Evolutionary conservation across 2,113 vertebrate genomes (phyloP).

Genomic region (Anthoscopus minutus): DNA sequence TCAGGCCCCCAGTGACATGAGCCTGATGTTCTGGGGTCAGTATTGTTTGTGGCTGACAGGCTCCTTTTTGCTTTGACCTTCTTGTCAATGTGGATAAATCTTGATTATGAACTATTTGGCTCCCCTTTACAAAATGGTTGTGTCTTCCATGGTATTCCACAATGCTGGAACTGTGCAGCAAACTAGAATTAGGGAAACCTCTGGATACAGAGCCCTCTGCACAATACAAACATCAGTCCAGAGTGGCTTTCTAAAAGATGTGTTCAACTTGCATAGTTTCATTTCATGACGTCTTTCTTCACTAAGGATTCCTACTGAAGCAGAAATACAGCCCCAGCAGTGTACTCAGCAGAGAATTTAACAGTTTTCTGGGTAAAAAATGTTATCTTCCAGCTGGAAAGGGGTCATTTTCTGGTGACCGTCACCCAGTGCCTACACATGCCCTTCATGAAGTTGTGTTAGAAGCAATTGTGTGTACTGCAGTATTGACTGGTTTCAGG

Average conservation of each 20-base stretch:
- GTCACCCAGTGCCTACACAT: background rate
- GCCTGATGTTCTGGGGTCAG: background rate
- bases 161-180: background rate
- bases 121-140: background rate
- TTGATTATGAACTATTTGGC: background rate
- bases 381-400: background rate
- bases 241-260: background rate
- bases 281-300: background rate
- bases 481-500: background rate
- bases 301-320: background rate
- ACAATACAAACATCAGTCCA: background rate
- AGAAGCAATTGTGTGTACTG: background rate
- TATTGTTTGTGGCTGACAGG: background rate
- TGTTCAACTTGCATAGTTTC: background rate
- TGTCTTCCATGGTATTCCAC: background rate
- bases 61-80: background rate
- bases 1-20: background rate
- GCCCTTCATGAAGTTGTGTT: background rate
- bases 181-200: background rate
- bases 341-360: background rate
- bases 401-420: background rate
- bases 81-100: background rate
- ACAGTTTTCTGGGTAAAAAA: background rate
- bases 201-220: background rate
- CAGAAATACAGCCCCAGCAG: background rate